phyloP scores from a whole-genome alignment of 2,797 vertebrate species.

The Protosalanx chinensis region DNA sequence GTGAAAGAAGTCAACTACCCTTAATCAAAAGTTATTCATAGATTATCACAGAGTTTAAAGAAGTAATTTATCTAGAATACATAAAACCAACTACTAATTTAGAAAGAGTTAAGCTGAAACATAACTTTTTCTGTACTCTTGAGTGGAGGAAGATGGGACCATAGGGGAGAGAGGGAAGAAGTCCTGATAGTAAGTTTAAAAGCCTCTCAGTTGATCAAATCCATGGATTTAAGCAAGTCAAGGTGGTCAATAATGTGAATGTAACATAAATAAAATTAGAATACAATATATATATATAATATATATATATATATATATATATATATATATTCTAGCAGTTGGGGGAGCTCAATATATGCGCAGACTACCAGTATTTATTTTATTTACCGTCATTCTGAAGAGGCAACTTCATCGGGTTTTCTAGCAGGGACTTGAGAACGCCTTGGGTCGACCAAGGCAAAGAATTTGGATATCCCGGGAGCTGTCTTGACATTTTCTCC shows the following conservation, averaged over 20 bases:
- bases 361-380: background rate
- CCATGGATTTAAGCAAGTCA: background rate
- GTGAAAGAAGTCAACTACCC: background rate
- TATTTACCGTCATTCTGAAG: conserved; percentile 81
- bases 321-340: background rate
- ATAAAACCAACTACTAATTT: too few relatives aligned
- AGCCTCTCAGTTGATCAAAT: background rate
- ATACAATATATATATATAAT: background rate
- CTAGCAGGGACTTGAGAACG: conserved; percentile 86
- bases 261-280: background rate
- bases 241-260: background rate
- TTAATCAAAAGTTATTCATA: too few relatives aligned
- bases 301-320: background rate
- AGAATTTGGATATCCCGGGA: conserved; percentile 79
- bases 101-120: background rate
- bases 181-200: background rate
- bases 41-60: too few relatives aligned
- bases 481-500: conserved; percentile 80
- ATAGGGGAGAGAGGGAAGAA: background rate
- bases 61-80: too few relatives aligned
- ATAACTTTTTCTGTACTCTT: background rate
- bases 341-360: background rate
- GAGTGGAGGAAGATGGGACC: background rate
- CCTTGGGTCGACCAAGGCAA: conserved; percentile 83
- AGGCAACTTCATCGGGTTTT: conserved; percentile 85